Conservation (phyloP, 2,888 invertebrate genomes). For the Brassicogethes aeneus region DNA sequence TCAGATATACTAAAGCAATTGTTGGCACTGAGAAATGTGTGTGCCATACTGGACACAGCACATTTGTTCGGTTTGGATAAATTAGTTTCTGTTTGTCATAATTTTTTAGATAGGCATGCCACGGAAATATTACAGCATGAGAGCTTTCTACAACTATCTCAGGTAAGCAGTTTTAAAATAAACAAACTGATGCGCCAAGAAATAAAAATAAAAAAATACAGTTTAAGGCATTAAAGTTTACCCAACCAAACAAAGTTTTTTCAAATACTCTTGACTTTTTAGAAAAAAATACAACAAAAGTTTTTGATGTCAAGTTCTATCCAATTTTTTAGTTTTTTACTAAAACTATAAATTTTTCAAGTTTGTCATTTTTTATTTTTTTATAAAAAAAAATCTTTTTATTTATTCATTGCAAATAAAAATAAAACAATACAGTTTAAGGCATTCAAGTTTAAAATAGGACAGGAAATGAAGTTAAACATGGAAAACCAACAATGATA, state of each 20-base stretch:
- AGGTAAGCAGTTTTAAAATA: conserved; percentile 55
- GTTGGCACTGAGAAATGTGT: conserved; percentile 81
- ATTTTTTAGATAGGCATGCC: conserved; percentile 87
- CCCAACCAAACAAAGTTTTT: neutral
- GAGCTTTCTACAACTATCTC: conserved; percentile 73
- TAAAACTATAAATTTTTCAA: no score
- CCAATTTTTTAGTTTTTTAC: no score
- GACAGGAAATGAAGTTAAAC: no score
- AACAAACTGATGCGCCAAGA: neutral
- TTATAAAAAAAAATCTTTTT: no score
- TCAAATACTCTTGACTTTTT: conserved; percentile 1
- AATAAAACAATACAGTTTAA: no score
- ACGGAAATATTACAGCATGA: conserved; percentile 75
- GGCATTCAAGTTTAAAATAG: no score
- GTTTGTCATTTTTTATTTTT: no score
- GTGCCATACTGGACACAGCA: conserved; percentile 90
- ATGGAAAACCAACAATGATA: no score
- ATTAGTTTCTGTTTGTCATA: conserved; percentile 71
- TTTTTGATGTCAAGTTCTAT: no score
- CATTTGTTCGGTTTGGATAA: conserved; percentile 60
- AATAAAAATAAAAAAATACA: neutral
- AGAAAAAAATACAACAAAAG: no score
- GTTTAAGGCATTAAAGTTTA: no score
- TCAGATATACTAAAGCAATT: conserved; percentile 88
- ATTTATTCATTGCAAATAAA: no score